Conservation (phyloP, 30 jellyfish, hydroid and myxozoan genomes). For the Chrysaora quinquecirrha region DNA sequence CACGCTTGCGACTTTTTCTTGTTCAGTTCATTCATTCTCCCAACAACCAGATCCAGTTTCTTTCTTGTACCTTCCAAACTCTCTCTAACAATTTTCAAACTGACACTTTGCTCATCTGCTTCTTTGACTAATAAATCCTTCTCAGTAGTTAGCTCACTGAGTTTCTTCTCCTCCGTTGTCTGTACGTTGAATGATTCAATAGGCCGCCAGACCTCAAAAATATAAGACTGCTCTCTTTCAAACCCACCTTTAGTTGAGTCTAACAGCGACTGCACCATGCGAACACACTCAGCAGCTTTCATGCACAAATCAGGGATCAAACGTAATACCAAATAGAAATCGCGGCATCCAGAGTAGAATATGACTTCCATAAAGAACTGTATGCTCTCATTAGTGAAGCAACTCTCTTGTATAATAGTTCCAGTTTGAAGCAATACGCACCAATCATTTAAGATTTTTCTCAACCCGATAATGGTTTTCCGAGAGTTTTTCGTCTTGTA, state of each 20-base stretch:
- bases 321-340: constrained; percentile 60
- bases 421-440: constrained; percentile 57
- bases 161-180: constrained; percentile 56
- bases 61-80: constrained; percentile 12
- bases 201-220: constrained; percentile 71
- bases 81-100: constrained; percentile 3
- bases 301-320: constrained; percentile 69
- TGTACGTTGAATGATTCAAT: constrained; percentile 29
- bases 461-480: constrained; percentile 29
- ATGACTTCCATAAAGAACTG: constrained; percentile 69
- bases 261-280: constrained; percentile 33
- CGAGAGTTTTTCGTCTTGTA: constrained; percentile 31
- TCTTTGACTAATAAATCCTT: constrained; percentile 3
- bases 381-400: constrained; percentile 60
- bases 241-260: constrained; percentile 50
- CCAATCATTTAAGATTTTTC: constrained; percentile 53
- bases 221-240: constrained; percentile 46
- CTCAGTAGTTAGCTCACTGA: constrained; percentile 36
- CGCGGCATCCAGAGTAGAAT: constrained; percentile 59
- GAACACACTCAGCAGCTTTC: constrained; percentile 74
- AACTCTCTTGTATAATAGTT: constrained; percentile 27
- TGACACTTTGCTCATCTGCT: background rate
- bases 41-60: background rate
- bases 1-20: background rate
- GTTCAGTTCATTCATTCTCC: background rate